A percentile compares a stretch with the other conserved stretches of the same genome.
Evolutionary conservation across 2,888 invertebrate species (phyloP).

Genomic region (Thecophora atra): DNA sequence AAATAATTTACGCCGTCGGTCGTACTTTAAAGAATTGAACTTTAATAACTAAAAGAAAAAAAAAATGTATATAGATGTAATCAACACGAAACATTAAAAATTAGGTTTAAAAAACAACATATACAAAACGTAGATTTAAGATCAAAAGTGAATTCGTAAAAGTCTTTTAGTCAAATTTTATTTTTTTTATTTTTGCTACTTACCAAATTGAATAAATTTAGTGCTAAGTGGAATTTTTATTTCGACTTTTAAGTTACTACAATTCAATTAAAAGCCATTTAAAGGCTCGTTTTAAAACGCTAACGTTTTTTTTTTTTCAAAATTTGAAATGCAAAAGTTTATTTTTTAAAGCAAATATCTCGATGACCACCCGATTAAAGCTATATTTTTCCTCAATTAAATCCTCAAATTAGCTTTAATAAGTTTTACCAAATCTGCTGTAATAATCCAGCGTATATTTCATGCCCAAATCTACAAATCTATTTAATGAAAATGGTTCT

Average conservation of each 20-base stretch:
- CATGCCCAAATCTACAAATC: background rate
- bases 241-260: background rate
- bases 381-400: slow-evolving; percentile 29
- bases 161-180: background rate
- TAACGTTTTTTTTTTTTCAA: slow-evolving; percentile 13
- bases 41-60: too few relatives aligned
- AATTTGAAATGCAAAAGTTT: background rate
- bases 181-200: slow-evolving; percentile 29
- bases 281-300: slow-evolving; percentile 8
- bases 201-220: slow-evolving; percentile 33
- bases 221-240: background rate
- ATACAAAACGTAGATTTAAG: slow-evolving; percentile 2
- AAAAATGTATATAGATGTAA: slow-evolving; percentile 5
- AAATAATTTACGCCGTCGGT: slow-evolving; percentile 19
- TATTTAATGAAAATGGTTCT: background rate
- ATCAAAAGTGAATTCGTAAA: background rate
- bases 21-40: slow-evolving; percentile 6
- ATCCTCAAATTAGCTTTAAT: slow-evolving; percentile 34
- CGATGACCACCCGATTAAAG: slow-evolving; percentile 10
- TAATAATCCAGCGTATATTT: slow-evolving; percentile 26
- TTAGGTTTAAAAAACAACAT: background rate
- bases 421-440: slow-evolving; percentile 33
- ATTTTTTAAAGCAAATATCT: background rate
- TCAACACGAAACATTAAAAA: background rate
- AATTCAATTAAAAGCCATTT: slow-evolving; percentile 3